Conservation (phyloP, 1,140 invertebrate genomes). For the Wiebesia pumilae region DNA sequence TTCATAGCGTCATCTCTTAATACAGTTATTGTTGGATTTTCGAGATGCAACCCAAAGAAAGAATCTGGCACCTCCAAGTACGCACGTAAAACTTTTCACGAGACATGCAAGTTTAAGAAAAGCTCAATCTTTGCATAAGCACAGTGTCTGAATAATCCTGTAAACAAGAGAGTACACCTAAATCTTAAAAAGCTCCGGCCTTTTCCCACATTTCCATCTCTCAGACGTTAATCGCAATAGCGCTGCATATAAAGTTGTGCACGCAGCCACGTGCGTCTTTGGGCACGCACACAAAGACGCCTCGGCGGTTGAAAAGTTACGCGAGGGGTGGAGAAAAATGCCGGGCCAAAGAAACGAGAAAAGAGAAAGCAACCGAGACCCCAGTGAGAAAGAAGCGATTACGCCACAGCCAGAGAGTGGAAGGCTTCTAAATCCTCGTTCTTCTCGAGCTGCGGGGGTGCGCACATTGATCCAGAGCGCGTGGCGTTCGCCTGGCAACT, state of each 20-base stretch:
- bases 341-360: neutral
- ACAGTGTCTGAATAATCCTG: too few relatives aligned
- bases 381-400: constrained; percentile 16
- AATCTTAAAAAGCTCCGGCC: too few relatives aligned
- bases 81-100: too few relatives aligned
- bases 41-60: too few relatives aligned
- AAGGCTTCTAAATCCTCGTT: constrained; percentile 57
- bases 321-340: constrained; percentile 22
- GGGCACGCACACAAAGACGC: neutral
- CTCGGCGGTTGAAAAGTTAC: neutral
- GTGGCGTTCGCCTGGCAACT: neutral
- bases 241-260: neutral
- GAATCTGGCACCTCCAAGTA: too few relatives aligned
- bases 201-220: too few relatives aligned
- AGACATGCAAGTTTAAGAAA: too few relatives aligned
- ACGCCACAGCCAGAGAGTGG: constrained; percentile 49
- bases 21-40: too few relatives aligned
- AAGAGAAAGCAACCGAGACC: neutral
- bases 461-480: constrained; percentile 57
- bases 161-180: too few relatives aligned
- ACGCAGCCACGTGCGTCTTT: neutral
- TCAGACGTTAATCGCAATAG: too few relatives aligned
- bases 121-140: too few relatives aligned
- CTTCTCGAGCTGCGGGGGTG: constrained; percentile 32
- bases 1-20: too few relatives aligned